Evolutionary conservation across 2,113 vertebrate species (phyloP), one percentile per base, ranked within the genome.

Genomic region (Stercorarius parasiticus): DNA sequence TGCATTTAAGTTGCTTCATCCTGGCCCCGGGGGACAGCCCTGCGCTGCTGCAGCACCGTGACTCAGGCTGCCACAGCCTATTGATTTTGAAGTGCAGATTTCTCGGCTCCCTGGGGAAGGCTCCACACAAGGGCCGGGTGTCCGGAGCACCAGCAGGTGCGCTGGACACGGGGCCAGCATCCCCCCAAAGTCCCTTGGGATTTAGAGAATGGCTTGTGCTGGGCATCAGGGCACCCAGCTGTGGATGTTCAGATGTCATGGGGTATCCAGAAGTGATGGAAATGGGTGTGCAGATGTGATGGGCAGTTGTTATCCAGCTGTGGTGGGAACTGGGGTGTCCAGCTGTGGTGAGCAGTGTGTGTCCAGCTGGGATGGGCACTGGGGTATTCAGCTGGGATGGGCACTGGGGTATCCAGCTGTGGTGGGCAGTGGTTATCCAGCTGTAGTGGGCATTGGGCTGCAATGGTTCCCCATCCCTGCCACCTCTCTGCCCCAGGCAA

Each of bases 11-110:
- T 71, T 52, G 65, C 87, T 96, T 96, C 82, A 49, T 90, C 76
- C 53, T 30, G 69, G 89, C 95, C 96, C 80, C 86, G 8, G 79
- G 94, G 92, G 94, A 97, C 79, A 92, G 90, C 66, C 58, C 84
- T 56, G 65, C 0, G 9, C 30, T 71, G 94, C 88, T 52, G 89
- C 86, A 40, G 58, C 62, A 83, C 88, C 49, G 89, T 96, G 94
- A 96, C 95, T 95, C 96, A 96, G 96, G 93, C 90, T 95, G 93
- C 90, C 84, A 87, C 40, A 25, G 90, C 91, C 70, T 45, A 85
- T 87, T 53, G 90, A 84, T 85, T 76, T 23, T 50, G 42, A 76
- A 82, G 84, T 14, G 82, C 49, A 2, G 93, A 65, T 77, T 81
- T 34, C 52, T 6, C 45, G 1, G 0, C 71, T 96, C 81, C 43